phyloP scores from a whole-genome alignment of 1,140 invertebrate species.

The Lepidurus packardi region DNA sequence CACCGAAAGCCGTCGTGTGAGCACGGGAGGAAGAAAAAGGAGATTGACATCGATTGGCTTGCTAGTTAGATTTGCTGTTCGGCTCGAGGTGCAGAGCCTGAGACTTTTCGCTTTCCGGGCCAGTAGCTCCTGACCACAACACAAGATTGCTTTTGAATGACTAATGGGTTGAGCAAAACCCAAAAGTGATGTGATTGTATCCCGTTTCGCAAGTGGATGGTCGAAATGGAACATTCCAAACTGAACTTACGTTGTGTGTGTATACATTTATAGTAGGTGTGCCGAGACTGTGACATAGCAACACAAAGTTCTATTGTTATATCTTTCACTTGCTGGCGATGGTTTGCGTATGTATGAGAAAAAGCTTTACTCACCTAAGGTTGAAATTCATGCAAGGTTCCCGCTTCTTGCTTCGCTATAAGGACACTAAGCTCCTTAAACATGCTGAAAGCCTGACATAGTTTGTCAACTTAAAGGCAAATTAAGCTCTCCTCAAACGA shows the following conservation, averaged over 20 bases:
- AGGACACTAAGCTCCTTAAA: constrained; percentile 12
- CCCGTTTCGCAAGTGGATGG: too few relatives aligned
- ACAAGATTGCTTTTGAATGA: constrained; percentile 15
- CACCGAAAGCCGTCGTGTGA: not conserved
- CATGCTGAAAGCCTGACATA: constrained; percentile 11
- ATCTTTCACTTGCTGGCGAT: too few relatives aligned
- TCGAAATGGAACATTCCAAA: too few relatives aligned
- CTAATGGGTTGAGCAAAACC: not conserved
- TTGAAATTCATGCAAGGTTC: not conserved
- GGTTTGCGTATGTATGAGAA: too few relatives aligned
- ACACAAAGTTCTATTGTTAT: too few relatives aligned
- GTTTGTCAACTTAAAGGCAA: not conserved
- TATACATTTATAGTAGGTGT: too few relatives aligned
- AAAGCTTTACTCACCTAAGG: too few relatives aligned
- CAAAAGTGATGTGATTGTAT: not conserved
- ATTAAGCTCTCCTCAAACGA: not conserved
- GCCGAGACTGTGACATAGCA: too few relatives aligned
- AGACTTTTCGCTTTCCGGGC: constrained; percentile 2
- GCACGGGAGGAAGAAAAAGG: not conserved
- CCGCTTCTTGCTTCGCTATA: not conserved
- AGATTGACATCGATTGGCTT: constrained; percentile 14
- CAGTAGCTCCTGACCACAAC: not conserved
- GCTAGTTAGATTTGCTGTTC: constrained; percentile 1
- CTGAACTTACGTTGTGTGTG: too few relatives aligned
- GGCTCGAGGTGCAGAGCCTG: not conserved